Percentiles rank a stretch among this genome's conserved stretches.
phyloP scores from a whole-genome alignment of 2,113 vertebrate species.

The Chaetura pelagica region DNA sequence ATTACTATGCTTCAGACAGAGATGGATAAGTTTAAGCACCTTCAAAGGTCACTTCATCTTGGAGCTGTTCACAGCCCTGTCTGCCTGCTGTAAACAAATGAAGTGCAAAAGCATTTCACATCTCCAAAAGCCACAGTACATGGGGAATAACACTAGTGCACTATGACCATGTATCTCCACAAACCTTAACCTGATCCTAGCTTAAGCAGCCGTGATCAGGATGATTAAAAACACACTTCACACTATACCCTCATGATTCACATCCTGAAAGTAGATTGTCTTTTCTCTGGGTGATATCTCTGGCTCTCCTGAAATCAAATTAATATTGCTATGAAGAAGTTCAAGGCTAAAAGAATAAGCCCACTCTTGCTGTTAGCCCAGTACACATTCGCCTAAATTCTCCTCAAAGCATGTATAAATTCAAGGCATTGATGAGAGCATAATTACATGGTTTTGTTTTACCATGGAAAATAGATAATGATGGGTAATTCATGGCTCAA shows the following conservation, averaged over 20 bases:
- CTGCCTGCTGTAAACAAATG: not conserved
- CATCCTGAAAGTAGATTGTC: not conserved
- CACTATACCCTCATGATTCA: not conserved
- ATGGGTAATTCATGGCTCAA: slow-evolving; percentile 10
- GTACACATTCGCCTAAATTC: not conserved
- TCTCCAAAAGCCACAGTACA: not conserved
- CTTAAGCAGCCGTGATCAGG: not conserved
- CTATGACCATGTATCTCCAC: not conserved
- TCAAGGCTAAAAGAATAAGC: not conserved
- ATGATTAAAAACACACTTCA: not conserved
- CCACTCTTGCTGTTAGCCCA: not conserved
- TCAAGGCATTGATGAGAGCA: not conserved
- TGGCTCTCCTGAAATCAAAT: not conserved
- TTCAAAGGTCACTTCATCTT: slow-evolving; percentile 9
- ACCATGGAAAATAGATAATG: slow-evolving; percentile 43
- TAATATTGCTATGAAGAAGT: not conserved
- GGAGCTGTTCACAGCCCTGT: not conserved
- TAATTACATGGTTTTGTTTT: slow-evolving; percentile 46
- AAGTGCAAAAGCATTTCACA: not conserved
- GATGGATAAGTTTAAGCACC: slow-evolving; percentile 21
- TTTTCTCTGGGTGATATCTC: not conserved
- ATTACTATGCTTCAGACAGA: not conserved
- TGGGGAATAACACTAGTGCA: not conserved
- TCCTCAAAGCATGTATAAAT: not conserved
- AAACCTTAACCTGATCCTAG: not conserved